Evolutionary conservation across 2,888 invertebrate species (phyloP), one percentile per base, ranked within the genome.

Genomic region (Xestoiulus laeticollis): DNA sequence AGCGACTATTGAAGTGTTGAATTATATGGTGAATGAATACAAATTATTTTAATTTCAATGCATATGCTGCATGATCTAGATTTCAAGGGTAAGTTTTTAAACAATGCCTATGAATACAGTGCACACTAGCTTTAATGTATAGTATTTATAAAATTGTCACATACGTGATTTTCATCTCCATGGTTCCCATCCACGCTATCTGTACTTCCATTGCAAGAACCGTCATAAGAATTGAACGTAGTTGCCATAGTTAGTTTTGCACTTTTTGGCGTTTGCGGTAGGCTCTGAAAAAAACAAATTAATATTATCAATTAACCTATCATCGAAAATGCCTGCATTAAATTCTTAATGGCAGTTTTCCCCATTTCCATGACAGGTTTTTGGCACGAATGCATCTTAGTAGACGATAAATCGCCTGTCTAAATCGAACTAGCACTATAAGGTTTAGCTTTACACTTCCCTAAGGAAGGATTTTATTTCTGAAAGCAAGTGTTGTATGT

Each of bases 241-340:
- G 30, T 87, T 48, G 87, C 33, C 53, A 38, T 84, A n/a, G 33
- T 53, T 38, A 84, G 32, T 59, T 88, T 87, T 44, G 30, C 43
- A 30, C 84, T 85, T 87, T 87, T 88, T 33, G 88, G 87, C 12
- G 88, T 88, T 68, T 88, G 88, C 10, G 88, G 88, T 48, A 88
- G 43, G 43, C 88, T 88, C 88, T 88, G 30, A 68, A 83, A 87
- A 87, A 84, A 78, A 83, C 38, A 12, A 1, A 38, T 12, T 14
- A 30, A 78, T 30, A 30, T 3, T 12, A 16, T 78, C 22, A 78
- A 12, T 78, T 78, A 78, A 30, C 68, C 68, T 68, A 30, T 78
- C 10, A 30, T 26, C 30, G 3, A 78, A 19, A 22, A 48, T 12
- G 14, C 48, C 3, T 82, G 33, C 12, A 30, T 16, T 12, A 30